Evolutionary conservation across 1,140 invertebrate genomes (phyloP), one percentile per base, ranked within the genome.

Genomic region (Kradibia gibbosae): DNA sequence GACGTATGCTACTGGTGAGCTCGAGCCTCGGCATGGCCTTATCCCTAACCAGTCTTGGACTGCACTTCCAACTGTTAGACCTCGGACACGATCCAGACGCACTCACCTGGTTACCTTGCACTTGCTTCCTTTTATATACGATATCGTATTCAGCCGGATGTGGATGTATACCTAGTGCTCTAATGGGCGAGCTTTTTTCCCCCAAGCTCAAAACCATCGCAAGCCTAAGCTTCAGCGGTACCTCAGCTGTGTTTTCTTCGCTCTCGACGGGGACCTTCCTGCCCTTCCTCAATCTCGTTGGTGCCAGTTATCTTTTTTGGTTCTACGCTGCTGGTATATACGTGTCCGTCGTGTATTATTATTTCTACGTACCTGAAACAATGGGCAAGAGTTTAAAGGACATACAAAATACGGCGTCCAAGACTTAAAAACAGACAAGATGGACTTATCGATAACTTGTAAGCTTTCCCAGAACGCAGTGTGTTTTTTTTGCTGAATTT

Each of bases 351-450:
- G 86, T 93, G 0, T 92, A 93, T 71, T 89, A 93, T 10, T 92
- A 89, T 48, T 90, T 92, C 53, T 90, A 92, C 42, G 87, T 95
- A 22, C 92, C 93, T 0, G 94, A 95, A 86, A 95, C 94, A 0
- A 94, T 93, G 83, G 94, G 94, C 0, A 93, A 93, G 82, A 92
- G 88, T 20, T 85, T 94, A 1, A 89, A 94, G 48, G 93, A 94
- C 85, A 94, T 95, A 55, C 91, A 92, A 83, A 86, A 45, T 2
- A 31, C 45, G 28, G 1, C 3, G 10, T 2, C 45, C 17, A 67
- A 67, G 7, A 17, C 2, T 34, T 67, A 39, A 67, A 1, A 39
- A 1, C 15, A 65, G 22, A n/a, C n/a, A n/a, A n/a, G n/a, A n/a
- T n/a, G n/a, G n/a, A n/a, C n/a, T n/a, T n/a, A n/a, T n/a, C n/a